phyloP scores from a whole-genome alignment of 2,113 vertebrate genomes.

The Grus americana region DNA sequence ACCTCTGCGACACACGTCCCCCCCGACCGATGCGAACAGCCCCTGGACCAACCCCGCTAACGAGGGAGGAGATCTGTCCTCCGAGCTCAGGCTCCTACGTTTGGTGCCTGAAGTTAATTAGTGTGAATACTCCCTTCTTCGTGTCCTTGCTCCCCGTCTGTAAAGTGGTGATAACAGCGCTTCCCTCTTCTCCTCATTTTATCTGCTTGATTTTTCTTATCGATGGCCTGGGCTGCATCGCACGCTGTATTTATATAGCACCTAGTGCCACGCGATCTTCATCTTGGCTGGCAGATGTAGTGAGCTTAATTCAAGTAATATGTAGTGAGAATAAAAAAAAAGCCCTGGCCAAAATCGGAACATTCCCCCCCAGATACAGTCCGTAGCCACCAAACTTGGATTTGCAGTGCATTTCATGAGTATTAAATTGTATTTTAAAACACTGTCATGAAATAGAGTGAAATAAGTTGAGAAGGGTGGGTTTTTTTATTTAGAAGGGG shows the following conservation, averaged over 20 bases:
- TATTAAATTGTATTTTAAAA: constrained; percentile 9
- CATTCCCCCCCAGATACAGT: neutral
- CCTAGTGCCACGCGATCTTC: neutral
- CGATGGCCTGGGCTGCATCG: neutral
- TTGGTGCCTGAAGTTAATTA: neutral
- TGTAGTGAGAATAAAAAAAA: neutral
- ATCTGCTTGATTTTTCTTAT: neutral
- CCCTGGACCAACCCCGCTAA: neutral
- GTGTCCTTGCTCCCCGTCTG: neutral
- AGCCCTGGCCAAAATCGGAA: neutral
- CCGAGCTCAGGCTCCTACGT: neutral
- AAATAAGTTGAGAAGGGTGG: neutral
- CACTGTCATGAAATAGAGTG: neutral
- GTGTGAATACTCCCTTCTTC: neutral
- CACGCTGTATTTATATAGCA: neutral
- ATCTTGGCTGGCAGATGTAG: neutral
- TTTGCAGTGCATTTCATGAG: neutral
- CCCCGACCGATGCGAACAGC: neutral
- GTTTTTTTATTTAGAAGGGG: neutral
- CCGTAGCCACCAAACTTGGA: neutral
- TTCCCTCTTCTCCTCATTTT: neutral
- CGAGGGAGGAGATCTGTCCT: neutral
- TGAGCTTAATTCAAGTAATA: neutral
- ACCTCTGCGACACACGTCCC: accelerated
- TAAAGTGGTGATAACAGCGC: neutral